phyloP scores from a whole-genome alignment of 2,113 vertebrate genomes.

The Corythornis vintsioides region DNA sequence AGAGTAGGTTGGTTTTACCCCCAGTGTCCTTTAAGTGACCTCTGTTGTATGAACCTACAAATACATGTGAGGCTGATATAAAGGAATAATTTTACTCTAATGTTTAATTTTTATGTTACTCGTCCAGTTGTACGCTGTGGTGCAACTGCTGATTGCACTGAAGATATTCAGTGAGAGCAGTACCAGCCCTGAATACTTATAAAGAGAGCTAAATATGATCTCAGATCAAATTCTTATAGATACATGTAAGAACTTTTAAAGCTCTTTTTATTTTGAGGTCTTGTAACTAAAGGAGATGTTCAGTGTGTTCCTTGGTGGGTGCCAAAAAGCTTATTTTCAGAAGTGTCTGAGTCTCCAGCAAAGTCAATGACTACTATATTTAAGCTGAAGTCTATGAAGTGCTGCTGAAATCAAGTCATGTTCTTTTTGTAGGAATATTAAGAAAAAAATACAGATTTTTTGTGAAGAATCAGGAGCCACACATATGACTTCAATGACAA shows the following conservation, averaged over 20 bases:
- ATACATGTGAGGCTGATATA: not conserved
- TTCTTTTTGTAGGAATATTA: not conserved
- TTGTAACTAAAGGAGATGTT: constrained; percentile 43
- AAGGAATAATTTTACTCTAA: not conserved
- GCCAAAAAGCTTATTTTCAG: constrained; percentile 54
- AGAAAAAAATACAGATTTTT: not conserved
- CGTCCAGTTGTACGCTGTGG: not conserved
- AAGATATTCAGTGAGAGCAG: not conserved
- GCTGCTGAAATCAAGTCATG: not conserved
- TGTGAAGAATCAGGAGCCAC: not conserved
- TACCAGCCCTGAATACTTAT: not conserved
- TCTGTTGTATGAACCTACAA: not conserved
- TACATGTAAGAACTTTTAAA: not conserved
- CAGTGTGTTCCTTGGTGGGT: constrained; percentile 37
- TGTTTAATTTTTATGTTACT: not conserved
- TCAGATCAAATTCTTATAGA: constrained; percentile 13
- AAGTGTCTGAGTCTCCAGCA: constrained; percentile 21
- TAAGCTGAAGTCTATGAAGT: not conserved
- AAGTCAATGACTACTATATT: constrained; percentile 33
- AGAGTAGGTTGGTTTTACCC: not conserved
- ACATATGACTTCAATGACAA: not conserved
- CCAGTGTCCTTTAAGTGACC: not conserved
- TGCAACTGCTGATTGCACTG: not conserved
- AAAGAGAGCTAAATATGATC: not conserved
- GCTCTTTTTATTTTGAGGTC: constrained; percentile 30